These are phyloP conservation scores for Pseudochirops corinnae DNA, from an alignment of 2,797 vertebrate genomes.

Conservation along the genomic window DNA sequence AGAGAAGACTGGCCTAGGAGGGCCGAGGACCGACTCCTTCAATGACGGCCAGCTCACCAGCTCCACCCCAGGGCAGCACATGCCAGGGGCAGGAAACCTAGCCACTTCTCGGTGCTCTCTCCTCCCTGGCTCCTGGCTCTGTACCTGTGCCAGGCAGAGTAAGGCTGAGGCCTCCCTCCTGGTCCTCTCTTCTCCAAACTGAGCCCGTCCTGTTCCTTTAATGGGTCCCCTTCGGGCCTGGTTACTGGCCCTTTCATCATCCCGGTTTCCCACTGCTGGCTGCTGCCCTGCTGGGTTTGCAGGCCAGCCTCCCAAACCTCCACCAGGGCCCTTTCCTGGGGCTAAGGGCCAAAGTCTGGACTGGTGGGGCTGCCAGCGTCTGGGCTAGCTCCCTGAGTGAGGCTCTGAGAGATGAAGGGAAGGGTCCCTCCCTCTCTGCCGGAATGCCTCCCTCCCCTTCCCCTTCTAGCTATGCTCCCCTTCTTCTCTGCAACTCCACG, in stretches of 20 bases:
- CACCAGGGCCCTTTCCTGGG: not conserved
- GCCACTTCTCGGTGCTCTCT: not conserved
- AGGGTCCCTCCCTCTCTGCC: too few species aligned
- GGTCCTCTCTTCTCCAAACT: too few species aligned
- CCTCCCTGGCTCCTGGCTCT: not conserved
- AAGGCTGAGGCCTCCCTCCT: not conserved
- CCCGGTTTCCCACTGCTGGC: not conserved
- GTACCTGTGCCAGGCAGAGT: too few species aligned
- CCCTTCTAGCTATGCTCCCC: not conserved
- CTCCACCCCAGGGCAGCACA: too few species aligned
- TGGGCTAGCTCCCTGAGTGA: too few species aligned
- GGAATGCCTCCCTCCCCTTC: not conserved
- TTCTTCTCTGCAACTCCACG: not conserved
- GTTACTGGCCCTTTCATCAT: not conserved
- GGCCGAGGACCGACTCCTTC: not conserved
- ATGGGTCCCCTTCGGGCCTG: too few species aligned
- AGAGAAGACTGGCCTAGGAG: too few species aligned
- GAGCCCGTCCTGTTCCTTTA: too few species aligned
- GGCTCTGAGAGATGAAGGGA: too few species aligned
- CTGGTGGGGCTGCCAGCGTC: not conserved
- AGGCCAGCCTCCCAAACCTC: not conserved
- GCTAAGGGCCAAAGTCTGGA: not conserved
- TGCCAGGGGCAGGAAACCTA: not conserved
- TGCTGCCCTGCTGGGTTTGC: not conserved
- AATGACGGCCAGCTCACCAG: too few species aligned